Evolutionary conservation across 2,888 invertebrate species (phyloP), one percentile per base, ranked within the genome.

Genomic region (Drosophila neotestacea): DNA sequence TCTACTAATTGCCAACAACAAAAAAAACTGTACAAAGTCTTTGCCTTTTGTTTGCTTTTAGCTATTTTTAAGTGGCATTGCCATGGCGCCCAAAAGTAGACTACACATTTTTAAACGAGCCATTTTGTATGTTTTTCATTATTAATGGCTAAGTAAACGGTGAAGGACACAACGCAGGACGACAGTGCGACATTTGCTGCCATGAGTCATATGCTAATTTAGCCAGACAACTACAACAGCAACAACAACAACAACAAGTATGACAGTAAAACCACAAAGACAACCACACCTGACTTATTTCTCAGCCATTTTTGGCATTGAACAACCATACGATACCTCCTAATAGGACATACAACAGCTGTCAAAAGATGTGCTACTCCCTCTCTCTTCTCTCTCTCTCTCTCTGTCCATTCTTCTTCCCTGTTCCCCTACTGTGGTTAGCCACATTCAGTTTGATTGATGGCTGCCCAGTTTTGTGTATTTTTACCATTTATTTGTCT

Each of bases 161-260:
- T 46, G 56, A 56, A 56, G 56, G 46, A 36, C 46, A 38, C 55
- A 32, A 30, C 27, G 27, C 44, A 52, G 51, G 46, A 36, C 32
- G 32, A 32, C 32, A 32, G 7, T 46, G 63, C 16, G 27, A 39
- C 44, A 36, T 41, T 32, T 6, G 44, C 30, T 5, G 54, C 61
- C 52, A 85, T 84, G 84, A 84, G 73, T 87, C 84, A 87, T 85
- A 84, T 82, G 84, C 84, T 84, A 87, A 87, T 87, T 85, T 73
- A 44, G 61, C 64, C 44, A 70, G 13, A 73, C 69, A 67, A 65
- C 70, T 74, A 79, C 69, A 74, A 56, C 28, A 70, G 50, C 16
- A 36, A 36, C 30, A 54, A 7, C 32, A 32, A 6, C 42, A 47
- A 22, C 41, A 48, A 54, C n/a, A 32, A 41, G 5, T 61, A 32